A percentile compares a stretch with the other conserved stretches of the same genome.
Evolutionary conservation across 2,888 invertebrate genomes (phyloP).

Genomic region (Cyclophora albipunctata): DNA sequence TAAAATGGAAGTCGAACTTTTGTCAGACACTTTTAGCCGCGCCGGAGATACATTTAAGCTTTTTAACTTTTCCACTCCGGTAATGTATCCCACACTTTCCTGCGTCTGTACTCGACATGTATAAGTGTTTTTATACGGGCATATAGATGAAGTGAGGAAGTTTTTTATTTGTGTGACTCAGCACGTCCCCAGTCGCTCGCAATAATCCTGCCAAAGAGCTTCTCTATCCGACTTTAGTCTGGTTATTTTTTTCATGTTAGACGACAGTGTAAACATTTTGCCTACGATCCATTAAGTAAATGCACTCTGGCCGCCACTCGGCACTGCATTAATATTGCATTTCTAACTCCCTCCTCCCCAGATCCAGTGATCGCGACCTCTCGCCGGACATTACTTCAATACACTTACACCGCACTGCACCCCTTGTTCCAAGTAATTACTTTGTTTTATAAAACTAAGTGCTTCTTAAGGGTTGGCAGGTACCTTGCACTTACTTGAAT

Average conservation of each 20-base stretch:
- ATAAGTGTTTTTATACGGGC: constrained; percentile 55
- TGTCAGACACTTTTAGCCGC: constrained; percentile 76
- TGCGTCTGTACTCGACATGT: constrained; percentile 60
- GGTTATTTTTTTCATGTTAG: constrained; percentile 52
- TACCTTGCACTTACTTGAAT: too few relatives aligned
- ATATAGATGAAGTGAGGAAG: constrained; percentile 47
- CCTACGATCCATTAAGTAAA: constrained; percentile 71
- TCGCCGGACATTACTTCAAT: constrained; percentile 31
- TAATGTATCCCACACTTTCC: constrained; percentile 71
- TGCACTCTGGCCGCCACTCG: constrained; percentile 65
- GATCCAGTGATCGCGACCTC: constrained; percentile 30
- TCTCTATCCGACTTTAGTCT: constrained; percentile 44
- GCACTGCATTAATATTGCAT: constrained; percentile 79
- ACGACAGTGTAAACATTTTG: constrained; percentile 64
- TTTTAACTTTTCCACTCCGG: constrained; percentile 76
- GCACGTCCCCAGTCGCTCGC: constrained; percentile 43
- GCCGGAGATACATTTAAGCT: constrained; percentile 75
- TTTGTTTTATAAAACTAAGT: too few relatives aligned
- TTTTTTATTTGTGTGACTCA: constrained; percentile 58
- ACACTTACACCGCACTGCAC: background rate
- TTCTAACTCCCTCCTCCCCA: constrained; percentile 56
- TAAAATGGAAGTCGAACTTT: constrained; percentile 76
- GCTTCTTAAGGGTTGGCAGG: too few relatives aligned
- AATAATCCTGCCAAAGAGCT: constrained; percentile 60
- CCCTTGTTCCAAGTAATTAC: too few relatives aligned